Evolutionary conservation across 2,888 invertebrate genomes (phyloP), one percentile per base, ranked within the genome.

Genomic region (Eucera pruinosa): DNA sequence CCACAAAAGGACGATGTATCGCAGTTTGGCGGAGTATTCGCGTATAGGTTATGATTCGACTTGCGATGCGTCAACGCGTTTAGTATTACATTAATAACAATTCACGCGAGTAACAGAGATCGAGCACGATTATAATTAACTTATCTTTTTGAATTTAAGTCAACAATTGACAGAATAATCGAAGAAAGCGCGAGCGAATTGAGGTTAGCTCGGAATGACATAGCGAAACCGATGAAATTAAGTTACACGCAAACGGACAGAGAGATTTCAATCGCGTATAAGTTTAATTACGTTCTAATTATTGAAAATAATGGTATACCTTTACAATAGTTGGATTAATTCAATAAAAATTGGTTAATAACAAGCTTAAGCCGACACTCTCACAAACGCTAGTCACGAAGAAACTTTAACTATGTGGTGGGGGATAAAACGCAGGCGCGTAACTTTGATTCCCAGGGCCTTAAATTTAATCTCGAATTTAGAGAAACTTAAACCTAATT

Each of bases 171-270:
- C 4, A 11, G 48, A 50, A 30, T 54, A 43, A 27, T 65, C 39
- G 6, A 9, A 60, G 55, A 7, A 43, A 54, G 33, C 0, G 30
- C 41, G 73, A 25, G 20, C 15, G n/a, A 9, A 54, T 30, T 52
- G 20, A 82, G 77, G 78, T 84, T 89, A 88, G 70, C 73, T 62
- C 64, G 76, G 81, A 90, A 90, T 90, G 90, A 90, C 90, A 90
- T 55, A 73, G 90, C 90, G 90, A 86, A 90, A 89, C 84, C 48
- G 75, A 54, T 30, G 55, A 9, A 43, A 55, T 43, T 2, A 15
- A 18, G 20, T 7, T 27, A 58, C 6, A 36, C 13, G 47, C 27
- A 20, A 0, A 39, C 0, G 11, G 15, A 36, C 13, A 33, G 1
- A 7, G 0, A 13, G 25, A 33, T 18, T 36, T 15, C 36, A 55